phyloP scores from a whole-genome alignment of 2,113 vertebrate genomes.

The Elaphurus davidianus region DNA sequence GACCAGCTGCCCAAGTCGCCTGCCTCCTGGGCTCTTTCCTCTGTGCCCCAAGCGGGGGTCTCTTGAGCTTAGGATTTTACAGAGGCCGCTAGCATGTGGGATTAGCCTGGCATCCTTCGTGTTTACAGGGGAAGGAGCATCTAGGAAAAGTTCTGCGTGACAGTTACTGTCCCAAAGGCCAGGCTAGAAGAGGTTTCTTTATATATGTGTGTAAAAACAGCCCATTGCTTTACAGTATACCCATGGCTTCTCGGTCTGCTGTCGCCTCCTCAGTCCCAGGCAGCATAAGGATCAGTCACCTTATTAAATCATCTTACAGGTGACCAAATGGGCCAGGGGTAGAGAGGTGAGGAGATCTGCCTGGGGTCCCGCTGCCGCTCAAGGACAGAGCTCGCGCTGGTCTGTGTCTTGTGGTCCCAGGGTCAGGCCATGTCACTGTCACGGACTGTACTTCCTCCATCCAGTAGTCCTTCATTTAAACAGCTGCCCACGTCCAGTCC shows the following conservation, averaged over 20 bases:
- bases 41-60: neutral
- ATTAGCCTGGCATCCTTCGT: neutral
- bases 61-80: neutral
- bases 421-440: neutral
- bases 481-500: fast-evolving
- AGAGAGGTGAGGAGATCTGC: neutral
- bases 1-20: neutral
- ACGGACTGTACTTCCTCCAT: neutral
- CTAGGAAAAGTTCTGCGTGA: neutral
- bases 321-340: too few relatives aligned
- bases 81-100: neutral
- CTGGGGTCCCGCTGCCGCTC: neutral
- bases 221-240: neutral
- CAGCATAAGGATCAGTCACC: neutral
- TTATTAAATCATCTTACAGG: neutral
- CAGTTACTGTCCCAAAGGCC: neutral
- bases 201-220: neutral
- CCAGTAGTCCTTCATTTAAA: neutral
- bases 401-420: neutral
- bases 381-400: neutral
- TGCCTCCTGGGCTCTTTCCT: neutral
- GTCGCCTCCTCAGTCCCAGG: neutral
- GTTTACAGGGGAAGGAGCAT: neutral
- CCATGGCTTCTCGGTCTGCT: neutral
- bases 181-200: neutral